Evolutionary conservation across 2,888 invertebrate species (phyloP).

Genomic region (Drosophila longiperda): DNA sequence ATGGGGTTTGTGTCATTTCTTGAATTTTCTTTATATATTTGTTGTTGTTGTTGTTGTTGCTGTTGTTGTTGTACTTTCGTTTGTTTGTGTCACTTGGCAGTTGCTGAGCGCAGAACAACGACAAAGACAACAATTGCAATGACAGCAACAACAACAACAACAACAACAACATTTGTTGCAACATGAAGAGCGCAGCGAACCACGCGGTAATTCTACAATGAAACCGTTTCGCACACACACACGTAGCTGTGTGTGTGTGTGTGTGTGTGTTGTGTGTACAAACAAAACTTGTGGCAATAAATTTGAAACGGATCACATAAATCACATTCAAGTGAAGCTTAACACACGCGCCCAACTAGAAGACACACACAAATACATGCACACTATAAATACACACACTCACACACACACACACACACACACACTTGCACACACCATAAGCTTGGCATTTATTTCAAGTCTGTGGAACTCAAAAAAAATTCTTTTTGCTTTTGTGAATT

Average conservation of each 20-base stretch:
- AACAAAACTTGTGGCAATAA: constrained; percentile 82
- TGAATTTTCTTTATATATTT: constrained; percentile 27
- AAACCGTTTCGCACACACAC: constrained; percentile 51
- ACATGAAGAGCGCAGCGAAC: constrained; percentile 50
- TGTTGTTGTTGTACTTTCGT: constrained; percentile 45
- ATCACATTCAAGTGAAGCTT: constrained; percentile 84
- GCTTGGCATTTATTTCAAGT: constrained; percentile 46
- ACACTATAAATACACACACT: constrained; percentile 34
- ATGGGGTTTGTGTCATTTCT: constrained; percentile 23
- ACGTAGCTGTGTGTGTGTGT: background rate
- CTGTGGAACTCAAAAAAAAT: background rate
- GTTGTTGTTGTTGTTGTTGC: background rate
- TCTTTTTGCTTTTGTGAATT: too few species aligned
- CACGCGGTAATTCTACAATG: constrained; percentile 71
- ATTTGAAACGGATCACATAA: constrained; percentile 84
- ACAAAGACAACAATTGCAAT: constrained; percentile 56
- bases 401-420: constrained; percentile 6
- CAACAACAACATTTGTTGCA: constrained; percentile 46
- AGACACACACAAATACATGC: constrained; percentile 60
- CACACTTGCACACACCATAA: background rate
- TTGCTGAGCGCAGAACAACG: constrained; percentile 46
- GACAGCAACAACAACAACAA: constrained; percentile 22
- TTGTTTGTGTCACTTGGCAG: constrained; percentile 72
- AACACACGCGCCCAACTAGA: constrained; percentile 79
- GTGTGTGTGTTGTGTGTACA: constrained; percentile 52